phyloP scores from a whole-genome alignment of 2,113 vertebrate species.

The Cyprinus carpio region DNA sequence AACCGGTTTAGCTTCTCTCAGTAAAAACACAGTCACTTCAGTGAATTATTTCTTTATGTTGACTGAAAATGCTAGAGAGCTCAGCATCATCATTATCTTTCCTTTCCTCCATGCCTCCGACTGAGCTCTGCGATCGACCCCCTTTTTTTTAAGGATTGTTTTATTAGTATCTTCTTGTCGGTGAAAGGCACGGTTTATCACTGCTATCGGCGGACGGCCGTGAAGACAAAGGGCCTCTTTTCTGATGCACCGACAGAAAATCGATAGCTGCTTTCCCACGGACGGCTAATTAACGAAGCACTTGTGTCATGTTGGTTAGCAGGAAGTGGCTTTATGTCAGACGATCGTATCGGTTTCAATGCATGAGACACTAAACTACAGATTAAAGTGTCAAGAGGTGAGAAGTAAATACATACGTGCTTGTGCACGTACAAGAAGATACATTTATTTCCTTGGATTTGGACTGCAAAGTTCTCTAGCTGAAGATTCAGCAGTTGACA shows the following conservation, averaged over 20 bases:
- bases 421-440: neutral
- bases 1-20: slow-evolving; percentile 66
- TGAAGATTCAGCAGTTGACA: slow-evolving; percentile 66
- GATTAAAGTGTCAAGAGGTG: slow-evolving; percentile 72
- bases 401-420: slow-evolving; percentile 65
- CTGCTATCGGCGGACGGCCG: slow-evolving; percentile 77
- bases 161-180: slow-evolving; percentile 63
- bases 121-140: slow-evolving; percentile 40
- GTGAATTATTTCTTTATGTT: slow-evolving; percentile 61
- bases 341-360: slow-evolving; percentile 74
- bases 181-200: slow-evolving; percentile 69
- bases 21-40: slow-evolving; percentile 58
- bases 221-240: slow-evolving; percentile 73
- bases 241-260: slow-evolving; percentile 78
- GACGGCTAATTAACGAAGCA: slow-evolving; percentile 83
- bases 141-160: slow-evolving; percentile 56
- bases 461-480: slow-evolving; percentile 68
- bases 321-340: slow-evolving; percentile 73
- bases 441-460: slow-evolving; percentile 34
- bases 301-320: slow-evolving; percentile 75
- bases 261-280: slow-evolving; percentile 81
- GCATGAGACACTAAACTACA: slow-evolving; percentile 65
- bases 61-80: slow-evolving; percentile 64
- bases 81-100: slow-evolving; percentile 68
- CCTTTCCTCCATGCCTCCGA: slow-evolving; percentile 66